phyloP scores from a whole-genome alignment of 1,140 invertebrate species.

The Metaphire vulgaris region DNA sequence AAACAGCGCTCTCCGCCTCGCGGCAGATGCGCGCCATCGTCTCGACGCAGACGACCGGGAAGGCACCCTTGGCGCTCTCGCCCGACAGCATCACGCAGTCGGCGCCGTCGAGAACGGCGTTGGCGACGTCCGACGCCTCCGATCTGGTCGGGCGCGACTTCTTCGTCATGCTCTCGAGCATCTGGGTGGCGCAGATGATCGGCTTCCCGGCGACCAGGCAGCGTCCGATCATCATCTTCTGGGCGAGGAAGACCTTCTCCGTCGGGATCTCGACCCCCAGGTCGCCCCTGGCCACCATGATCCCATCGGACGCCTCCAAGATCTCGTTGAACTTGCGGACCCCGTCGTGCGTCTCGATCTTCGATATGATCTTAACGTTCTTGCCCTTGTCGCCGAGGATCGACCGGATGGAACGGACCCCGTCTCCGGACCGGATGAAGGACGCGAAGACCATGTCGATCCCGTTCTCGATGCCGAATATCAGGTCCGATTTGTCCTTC shows the following conservation, averaged over 20 bases:
- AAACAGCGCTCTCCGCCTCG: constrained; percentile 93
- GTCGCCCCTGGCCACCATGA: constrained; percentile 95
- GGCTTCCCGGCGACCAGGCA: constrained; percentile 72
- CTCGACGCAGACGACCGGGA: constrained; percentile 68
- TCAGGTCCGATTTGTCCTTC: constrained; percentile 88
- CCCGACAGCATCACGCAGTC: constrained; percentile 98
- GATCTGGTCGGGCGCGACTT: constrained; percentile 92
- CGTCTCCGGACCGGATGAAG: constrained; percentile 87
- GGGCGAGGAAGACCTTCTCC: constrained; percentile 95
- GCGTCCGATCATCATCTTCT: too few species aligned
- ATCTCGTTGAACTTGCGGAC: constrained; percentile 86
- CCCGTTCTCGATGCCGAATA: constrained; percentile 88
- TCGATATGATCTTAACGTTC: constrained; percentile 89
- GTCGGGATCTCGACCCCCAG: constrained; percentile 95
- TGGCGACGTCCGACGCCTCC: constrained; percentile 93
- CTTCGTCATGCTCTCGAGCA: constrained; percentile 97
- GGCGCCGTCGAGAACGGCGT: constrained; percentile 94
- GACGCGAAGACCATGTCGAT: constrained; percentile 98
- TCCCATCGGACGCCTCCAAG: constrained; percentile 83
- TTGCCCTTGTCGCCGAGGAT: constrained; percentile 87
- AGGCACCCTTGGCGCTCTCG: constrained; percentile 94
- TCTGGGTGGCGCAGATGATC: constrained; percentile 91
- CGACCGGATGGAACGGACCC: constrained; percentile 71
- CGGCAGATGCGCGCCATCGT: constrained; percentile 73
- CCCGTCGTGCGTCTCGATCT: constrained; percentile 96